Conservation (phyloP, 1,140 invertebrate genomes). For the Cepaea nemoralis region DNA sequence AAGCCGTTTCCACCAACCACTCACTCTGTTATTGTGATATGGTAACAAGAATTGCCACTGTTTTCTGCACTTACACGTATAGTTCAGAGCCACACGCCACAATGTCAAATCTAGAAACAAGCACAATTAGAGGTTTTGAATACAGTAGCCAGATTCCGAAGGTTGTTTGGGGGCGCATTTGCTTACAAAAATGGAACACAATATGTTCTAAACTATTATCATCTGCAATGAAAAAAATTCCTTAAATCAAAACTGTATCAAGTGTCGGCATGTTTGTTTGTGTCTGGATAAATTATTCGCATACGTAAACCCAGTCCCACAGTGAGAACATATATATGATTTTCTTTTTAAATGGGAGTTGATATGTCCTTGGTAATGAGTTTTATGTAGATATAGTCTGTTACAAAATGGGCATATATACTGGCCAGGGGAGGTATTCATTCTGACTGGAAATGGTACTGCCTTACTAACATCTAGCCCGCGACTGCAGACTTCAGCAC, state of each 20-base stretch:
- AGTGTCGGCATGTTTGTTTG: slow-evolving; percentile 13
- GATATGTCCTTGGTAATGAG: slow-evolving; percentile 26
- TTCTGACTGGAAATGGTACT: not conserved
- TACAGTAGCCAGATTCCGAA: too few relatives aligned
- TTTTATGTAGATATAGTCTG: slow-evolving; percentile 3
- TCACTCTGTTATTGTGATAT: too few relatives aligned
- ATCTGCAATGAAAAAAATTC: not conserved
- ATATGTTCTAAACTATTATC: too few relatives aligned
- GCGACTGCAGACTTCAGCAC: slow-evolving; percentile 18
- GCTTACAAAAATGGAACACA: too few relatives aligned
- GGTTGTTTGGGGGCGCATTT: too few relatives aligned
- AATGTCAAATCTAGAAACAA: too few relatives aligned
- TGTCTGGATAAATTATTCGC: slow-evolving; percentile 27
- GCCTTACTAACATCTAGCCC: not conserved
- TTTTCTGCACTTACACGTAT: too few relatives aligned
- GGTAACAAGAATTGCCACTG: too few relatives aligned
- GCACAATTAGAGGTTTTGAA: too few relatives aligned
- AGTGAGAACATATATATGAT: slow-evolving; percentile 15
- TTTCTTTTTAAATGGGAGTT: slow-evolving; percentile 28
- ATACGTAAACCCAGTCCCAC: slow-evolving; percentile 22
- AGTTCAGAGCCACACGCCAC: too few relatives aligned
- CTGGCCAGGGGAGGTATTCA: slow-evolving; percentile 8
- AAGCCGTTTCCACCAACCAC: too few relatives aligned
- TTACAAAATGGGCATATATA: slow-evolving; percentile 26
- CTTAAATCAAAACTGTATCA: not conserved